A percentile compares a stretch with the other conserved stretches of the same genome.
These are phyloP conservation scores for Drosophila sturtevanti DNA, from an alignment of 1,140 invertebrate species.

Conservation along the genomic window DNA sequence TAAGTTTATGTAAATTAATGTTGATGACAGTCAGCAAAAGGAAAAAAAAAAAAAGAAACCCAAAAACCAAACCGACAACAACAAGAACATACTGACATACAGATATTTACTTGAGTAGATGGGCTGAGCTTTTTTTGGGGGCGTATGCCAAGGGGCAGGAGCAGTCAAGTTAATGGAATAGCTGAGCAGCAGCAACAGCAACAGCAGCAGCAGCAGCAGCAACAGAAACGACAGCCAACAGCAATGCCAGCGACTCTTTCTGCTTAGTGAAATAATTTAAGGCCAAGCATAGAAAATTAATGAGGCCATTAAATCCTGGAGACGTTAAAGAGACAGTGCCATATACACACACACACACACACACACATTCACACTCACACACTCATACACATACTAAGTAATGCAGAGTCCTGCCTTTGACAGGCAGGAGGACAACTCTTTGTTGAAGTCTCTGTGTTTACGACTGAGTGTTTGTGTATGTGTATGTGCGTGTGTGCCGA, in stretches of 20 bases:
- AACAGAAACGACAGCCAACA: conserved; percentile 22
- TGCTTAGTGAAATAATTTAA: conserved; percentile 74
- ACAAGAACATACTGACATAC: conserved; percentile 13
- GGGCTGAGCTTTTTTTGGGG: conserved; percentile 6
- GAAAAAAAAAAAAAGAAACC: background rate
- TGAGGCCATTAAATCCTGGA: conserved; percentile 80
- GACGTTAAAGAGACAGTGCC: conserved; percentile 68
- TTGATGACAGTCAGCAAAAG: conserved; percentile 36
- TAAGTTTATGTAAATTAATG: conserved; percentile 80
- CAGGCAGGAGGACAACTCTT: conserved; percentile 67
- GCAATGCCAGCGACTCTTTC: conserved; percentile 15
- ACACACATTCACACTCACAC: conserved; percentile 21
- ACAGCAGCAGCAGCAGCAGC: conserved; percentile 18
- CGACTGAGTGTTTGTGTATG: conserved; percentile 30
- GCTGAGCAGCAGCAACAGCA: conserved; percentile 59
- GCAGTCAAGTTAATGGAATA: conserved; percentile 74
- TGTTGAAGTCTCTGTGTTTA: conserved; percentile 62
- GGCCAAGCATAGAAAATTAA: conserved; percentile 81
- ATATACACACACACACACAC: conserved; percentile 33
- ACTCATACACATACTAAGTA: too few species aligned
- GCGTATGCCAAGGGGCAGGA: conserved; percentile 18
- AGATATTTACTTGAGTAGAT: background rate
- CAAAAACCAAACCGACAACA: background rate
- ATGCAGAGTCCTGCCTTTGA: conserved; percentile 18
- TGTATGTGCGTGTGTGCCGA: conserved; percentile 34